A percentile compares a stretch with the other conserved stretches of the same genome.
Evolutionary conservation across 2,113 vertebrate species (phyloP).

Genomic region (Kryptolebias marmoratus): DNA sequence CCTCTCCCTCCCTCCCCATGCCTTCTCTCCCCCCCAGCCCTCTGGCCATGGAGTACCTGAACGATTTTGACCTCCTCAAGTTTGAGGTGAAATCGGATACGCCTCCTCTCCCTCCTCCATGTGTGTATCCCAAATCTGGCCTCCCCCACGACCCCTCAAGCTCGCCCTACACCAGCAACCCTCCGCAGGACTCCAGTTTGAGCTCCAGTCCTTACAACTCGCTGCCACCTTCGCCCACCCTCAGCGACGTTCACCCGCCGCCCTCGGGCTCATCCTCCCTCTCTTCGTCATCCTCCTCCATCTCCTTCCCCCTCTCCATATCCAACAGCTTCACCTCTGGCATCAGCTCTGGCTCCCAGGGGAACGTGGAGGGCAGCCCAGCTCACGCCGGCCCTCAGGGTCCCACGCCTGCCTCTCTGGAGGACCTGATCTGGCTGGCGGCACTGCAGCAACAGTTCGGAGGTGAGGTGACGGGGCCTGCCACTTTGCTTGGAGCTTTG

Average conservation of each 20-base stretch:
- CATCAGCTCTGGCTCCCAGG: constrained; percentile 78
- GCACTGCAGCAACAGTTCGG: constrained; percentile 95
- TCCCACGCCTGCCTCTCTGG: constrained; percentile 84
- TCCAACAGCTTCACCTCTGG: constrained; percentile 77
- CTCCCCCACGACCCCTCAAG: constrained; percentile 64
- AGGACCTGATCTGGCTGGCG: constrained; percentile 98
- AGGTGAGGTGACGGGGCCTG: constrained; percentile 84
- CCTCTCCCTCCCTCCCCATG: constrained; percentile 78
- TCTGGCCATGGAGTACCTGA: constrained; percentile 98
- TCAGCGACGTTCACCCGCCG: constrained; percentile 89
- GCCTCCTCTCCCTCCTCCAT: constrained; percentile 87
- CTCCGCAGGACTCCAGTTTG: constrained; percentile 92
- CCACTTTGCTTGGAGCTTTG: constrained; percentile 76
- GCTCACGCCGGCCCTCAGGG: constrained; percentile 80
- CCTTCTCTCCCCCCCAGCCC: constrained; percentile 92
- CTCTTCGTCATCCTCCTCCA: constrained; percentile 80
- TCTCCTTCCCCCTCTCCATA: constrained; percentile 81
- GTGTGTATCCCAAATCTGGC: constrained; percentile 77
- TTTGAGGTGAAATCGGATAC: constrained; percentile 94
- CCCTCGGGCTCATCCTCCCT: constrained; percentile 78
- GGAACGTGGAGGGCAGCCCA: constrained; percentile 85
- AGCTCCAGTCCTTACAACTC: constrained; percentile 97
- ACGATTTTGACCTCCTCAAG: constrained; percentile 99
- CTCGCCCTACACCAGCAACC: constrained; percentile 85
- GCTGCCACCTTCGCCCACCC: constrained; percentile 95